Conservation (phyloP, 2,113 vertebrate genomes). For the Psilopsiagon aurifrons region DNA sequence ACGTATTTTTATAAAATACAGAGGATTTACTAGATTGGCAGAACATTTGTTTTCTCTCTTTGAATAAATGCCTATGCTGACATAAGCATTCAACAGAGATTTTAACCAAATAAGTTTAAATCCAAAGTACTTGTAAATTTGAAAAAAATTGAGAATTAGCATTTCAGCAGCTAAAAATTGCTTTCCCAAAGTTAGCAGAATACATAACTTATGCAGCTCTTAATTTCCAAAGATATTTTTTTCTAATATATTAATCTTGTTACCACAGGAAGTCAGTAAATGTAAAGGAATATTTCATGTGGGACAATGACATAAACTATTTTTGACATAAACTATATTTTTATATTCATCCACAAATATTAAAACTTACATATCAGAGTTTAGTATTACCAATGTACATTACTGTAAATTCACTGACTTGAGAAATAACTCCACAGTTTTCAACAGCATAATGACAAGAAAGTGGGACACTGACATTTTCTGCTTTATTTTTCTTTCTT, state of each 20-base stretch:
- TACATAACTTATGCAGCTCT: not conserved
- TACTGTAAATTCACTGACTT: not conserved
- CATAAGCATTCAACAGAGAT: not conserved
- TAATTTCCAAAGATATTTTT: not conserved
- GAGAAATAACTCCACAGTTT: not conserved
- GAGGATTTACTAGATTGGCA: not conserved
- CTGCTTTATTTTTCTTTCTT: not conserved
- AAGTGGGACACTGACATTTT: not conserved
- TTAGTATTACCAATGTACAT: not conserved
- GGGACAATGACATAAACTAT: not conserved
- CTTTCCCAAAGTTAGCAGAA: not conserved
- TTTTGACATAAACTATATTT: not conserved
- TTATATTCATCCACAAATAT: not conserved
- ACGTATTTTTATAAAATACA: not conserved
- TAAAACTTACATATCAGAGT: not conserved
- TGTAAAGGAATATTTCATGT: not conserved
- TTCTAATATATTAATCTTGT: not conserved
- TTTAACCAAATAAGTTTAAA: not conserved
- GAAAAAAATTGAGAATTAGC: not conserved
- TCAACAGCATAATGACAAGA: not conserved
- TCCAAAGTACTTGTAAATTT: not conserved
- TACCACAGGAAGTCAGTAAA: not conserved
- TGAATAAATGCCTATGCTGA: not conserved
- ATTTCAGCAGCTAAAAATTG: not conserved
- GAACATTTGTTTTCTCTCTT: not conserved